Percentiles rank a stretch among this genome's conserved stretches.
phyloP scores from a whole-genome alignment of 2,113 vertebrate genomes.

The Carassius gibelio region DNA sequence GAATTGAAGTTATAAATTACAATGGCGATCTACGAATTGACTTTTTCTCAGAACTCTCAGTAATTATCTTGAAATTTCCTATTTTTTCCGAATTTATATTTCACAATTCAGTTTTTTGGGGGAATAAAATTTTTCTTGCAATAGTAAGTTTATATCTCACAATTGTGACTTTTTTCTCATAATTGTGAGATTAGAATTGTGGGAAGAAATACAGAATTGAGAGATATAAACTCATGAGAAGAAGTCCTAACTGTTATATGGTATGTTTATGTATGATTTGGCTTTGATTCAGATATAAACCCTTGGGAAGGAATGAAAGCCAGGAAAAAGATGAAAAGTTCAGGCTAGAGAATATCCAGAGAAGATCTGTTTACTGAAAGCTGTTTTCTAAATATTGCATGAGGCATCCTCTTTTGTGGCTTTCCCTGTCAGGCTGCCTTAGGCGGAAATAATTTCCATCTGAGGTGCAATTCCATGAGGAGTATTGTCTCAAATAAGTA shows the following conservation, averaged over 20 bases:
- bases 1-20: not conserved
- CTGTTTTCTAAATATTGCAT: slow-evolving; percentile 19
- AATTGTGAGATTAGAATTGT: not conserved
- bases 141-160: too few species aligned
- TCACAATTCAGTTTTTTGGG: not conserved
- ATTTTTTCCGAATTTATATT: not conserved
- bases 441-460: not conserved
- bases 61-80: not conserved
- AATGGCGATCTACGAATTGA: too few species aligned
- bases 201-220: not conserved
- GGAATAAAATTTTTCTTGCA: not conserved
- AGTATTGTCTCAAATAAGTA: not conserved
- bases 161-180: not conserved
- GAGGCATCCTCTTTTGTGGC: not conserved
- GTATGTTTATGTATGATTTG: not conserved
- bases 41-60: not conserved
- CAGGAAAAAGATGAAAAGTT: slow-evolving; percentile 10
- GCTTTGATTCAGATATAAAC: not conserved
- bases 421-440: not conserved
- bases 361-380: not conserved
- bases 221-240: too few species aligned
- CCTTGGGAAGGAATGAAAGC: not conserved
- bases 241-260: not conserved
- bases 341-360: not conserved
- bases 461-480: not conserved